phyloP scores from a whole-genome alignment of 1,140 invertebrate species.

The Limonius californicus region DNA sequence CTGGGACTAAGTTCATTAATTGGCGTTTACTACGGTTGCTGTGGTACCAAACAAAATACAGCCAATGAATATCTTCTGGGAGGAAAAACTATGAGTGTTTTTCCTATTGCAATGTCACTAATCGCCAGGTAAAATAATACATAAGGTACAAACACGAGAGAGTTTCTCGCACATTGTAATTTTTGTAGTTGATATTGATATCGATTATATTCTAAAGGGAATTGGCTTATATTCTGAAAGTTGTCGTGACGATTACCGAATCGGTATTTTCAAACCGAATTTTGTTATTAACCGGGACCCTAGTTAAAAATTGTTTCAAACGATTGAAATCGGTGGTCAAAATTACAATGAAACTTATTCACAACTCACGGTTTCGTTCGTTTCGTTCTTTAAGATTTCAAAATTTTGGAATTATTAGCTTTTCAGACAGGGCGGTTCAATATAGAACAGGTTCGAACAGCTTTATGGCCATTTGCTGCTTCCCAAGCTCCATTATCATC shows the following conservation, averaged over 20 bases:
- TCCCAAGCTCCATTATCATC: too few species aligned
- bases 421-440: neutral
- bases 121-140: conserved; percentile 54
- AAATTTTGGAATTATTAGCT: too few species aligned
- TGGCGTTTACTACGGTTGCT: conserved; percentile 73
- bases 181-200: too few species aligned
- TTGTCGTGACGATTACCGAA: too few species aligned
- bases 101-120: conserved; percentile 69
- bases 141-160: neutral
- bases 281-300: too few species aligned
- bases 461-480: neutral
- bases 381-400: neutral
- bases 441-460: neutral
- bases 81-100: conserved; percentile 69
- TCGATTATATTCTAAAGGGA: too few species aligned
- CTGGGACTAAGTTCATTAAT: conserved; percentile 63
- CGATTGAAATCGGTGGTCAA: too few species aligned
- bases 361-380: too few species aligned
- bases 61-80: conserved; percentile 73
- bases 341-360: too few species aligned
- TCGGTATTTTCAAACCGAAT: too few species aligned
- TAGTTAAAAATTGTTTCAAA: too few species aligned
- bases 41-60: conserved; percentile 65
- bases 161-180: neutral
- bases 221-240: too few species aligned